A percentile compares a stretch with the other conserved stretches of the same genome.
Evolutionary conservation across 2,797 vertebrate species (phyloP).

Genomic region (Botia kubotai): DNA sequence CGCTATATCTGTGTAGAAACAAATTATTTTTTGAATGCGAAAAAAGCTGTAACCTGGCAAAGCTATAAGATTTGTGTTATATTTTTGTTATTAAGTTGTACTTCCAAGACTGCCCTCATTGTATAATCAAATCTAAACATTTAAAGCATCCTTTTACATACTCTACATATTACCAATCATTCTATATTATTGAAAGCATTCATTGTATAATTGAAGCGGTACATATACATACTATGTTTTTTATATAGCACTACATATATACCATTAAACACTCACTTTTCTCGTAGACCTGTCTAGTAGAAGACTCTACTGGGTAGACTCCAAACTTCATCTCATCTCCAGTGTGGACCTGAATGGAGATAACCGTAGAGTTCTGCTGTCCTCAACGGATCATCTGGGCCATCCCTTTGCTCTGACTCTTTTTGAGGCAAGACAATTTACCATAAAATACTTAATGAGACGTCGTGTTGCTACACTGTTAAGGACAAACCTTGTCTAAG

Average conservation of each 20-base stretch:
- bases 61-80: not conserved
- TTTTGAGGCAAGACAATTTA: conserved; percentile 85
- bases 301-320: conserved; percentile 99
- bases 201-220: not conserved
- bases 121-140: conserved; percentile 21
- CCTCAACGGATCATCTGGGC: conserved; percentile 87
- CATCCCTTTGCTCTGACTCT: conserved; percentile 95
- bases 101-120: not conserved
- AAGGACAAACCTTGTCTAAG: not conserved
- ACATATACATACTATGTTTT: not conserved
- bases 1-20: conserved; percentile 71
- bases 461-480: not conserved
- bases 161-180: not conserved
- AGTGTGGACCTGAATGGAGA: conserved; percentile 92
- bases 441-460: not conserved
- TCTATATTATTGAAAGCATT: not conserved
- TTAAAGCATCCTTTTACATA: not conserved
- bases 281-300: conserved; percentile 90
- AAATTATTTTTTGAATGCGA: conserved; percentile 66
- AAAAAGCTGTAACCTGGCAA: conserved; percentile 44
- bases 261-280: not conserved
- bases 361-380: conserved; percentile 92
- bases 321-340: conserved; percentile 94
- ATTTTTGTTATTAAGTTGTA: conserved; percentile 5
- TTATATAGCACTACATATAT: not conserved